Percentiles rank a stretch among this genome's conserved stretches.
These are phyloP conservation scores for Ptychochromis oligacanthus DNA, from an alignment of 2,113 vertebrate genomes.

Conservation along the genomic window DNA sequence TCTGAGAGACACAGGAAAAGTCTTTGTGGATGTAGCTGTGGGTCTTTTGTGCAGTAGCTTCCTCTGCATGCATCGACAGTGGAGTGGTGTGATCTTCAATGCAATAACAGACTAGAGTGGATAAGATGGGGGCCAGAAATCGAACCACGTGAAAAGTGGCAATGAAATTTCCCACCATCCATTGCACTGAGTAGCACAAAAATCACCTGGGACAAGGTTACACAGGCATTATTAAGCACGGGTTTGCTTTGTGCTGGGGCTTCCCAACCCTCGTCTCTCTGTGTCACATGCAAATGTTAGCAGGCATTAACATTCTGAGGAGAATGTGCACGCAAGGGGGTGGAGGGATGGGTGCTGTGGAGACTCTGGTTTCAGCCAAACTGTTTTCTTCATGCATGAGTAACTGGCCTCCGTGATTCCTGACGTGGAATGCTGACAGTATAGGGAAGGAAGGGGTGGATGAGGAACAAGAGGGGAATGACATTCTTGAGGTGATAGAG, in stretches of 20 bases:
- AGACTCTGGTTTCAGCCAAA: conserved; percentile 69
- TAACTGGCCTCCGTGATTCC: conserved; percentile 57
- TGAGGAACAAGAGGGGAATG: background rate
- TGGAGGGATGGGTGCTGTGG: background rate
- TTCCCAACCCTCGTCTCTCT: conserved; percentile 4
- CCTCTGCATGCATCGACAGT: background rate
- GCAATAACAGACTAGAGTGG: conserved; percentile 9
- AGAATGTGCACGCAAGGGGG: conserved; percentile 7
- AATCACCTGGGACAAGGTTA: conserved; percentile 26
- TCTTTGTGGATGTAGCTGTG: background rate
- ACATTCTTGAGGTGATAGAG: background rate
- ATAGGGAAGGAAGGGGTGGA: conserved; percentile 5
- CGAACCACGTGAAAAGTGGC: conserved; percentile 10
- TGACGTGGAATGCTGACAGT: conserved; percentile 32
- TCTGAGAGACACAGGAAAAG: background rate
- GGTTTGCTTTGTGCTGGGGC: conserved; percentile 15
- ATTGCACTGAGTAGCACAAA: background rate
- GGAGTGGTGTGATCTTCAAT: background rate
- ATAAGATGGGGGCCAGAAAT: conserved; percentile 8
- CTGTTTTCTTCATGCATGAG: conserved; percentile 62
- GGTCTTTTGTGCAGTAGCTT: background rate
- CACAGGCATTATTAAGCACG: background rate
- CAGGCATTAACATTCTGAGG: conserved; percentile 39
- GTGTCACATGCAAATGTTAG: conserved; percentile 2
- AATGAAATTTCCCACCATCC: background rate